phyloP scores from a whole-genome alignment of 1,140 invertebrate genomes.

The Atta cephalotes region DNA sequence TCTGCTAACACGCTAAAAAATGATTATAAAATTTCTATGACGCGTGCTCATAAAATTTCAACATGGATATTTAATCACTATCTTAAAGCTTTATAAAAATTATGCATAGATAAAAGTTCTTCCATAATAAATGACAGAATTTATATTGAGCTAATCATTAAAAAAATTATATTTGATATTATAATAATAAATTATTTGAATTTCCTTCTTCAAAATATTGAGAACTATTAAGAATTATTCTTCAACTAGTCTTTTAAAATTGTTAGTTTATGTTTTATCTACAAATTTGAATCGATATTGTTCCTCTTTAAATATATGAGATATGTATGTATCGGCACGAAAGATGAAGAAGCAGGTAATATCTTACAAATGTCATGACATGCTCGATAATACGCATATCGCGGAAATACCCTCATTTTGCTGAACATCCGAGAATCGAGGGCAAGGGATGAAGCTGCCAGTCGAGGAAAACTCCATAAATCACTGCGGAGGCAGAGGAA shows the following conservation, averaged over 20 bases:
- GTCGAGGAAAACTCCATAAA: conserved; percentile 75
- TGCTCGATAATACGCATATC: conserved; percentile 59
- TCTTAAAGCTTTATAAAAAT: background rate
- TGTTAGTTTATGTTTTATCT: background rate
- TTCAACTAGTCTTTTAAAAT: background rate
- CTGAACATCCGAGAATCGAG: conserved; percentile 64
- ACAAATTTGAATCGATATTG: background rate
- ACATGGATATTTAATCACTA: background rate
- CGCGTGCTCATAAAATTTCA: background rate
- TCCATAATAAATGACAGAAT: background rate
- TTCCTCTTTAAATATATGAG: background rate
- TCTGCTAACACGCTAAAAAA: background rate
- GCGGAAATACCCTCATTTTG: conserved; percentile 62
- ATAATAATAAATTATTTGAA: background rate
- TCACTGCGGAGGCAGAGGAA: conserved; percentile 69
- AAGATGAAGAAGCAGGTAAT: conserved; percentile 49
- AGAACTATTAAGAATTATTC: background rate
- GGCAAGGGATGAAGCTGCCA: conserved; percentile 69
- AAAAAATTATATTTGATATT: background rate
- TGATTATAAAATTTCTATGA: background rate
- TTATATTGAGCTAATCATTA: background rate
- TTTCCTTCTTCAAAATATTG: background rate
- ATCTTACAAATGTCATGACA: conserved; percentile 52
- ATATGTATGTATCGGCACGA: conserved; percentile 12
- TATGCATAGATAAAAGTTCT: background rate